Percentiles rank a stretch among this genome's conserved stretches.
These are phyloP conservation scores for Archivesica marissinica DNA, from an alignment of 1,140 invertebrate species.

Conservation along the genomic window DNA sequence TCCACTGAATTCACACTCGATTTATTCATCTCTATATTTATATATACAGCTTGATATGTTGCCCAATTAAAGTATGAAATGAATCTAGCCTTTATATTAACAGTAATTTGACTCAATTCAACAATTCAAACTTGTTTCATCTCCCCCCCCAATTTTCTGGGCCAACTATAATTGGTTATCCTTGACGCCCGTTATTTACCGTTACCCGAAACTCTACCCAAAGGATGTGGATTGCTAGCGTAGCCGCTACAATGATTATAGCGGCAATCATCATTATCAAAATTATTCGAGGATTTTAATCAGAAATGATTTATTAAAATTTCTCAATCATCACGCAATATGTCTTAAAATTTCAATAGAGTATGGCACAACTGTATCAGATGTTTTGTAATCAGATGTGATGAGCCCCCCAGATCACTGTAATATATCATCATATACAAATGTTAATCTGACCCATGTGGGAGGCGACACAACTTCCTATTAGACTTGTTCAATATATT, in stretches of 20 bases:
- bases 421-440: conserved; percentile 9
- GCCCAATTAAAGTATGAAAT: conserved; percentile 39
- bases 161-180: conserved; percentile 28
- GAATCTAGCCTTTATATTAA: conserved; percentile 37
- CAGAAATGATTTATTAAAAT: conserved; percentile 43
- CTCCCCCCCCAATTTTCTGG: background rate
- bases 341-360: conserved; percentile 1
- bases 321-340: conserved; percentile 28
- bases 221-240: conserved; percentile 20
- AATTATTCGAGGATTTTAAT: conserved; percentile 50
- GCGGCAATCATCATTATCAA: conserved; percentile 27
- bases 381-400: background rate
- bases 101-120: conserved; percentile 54
- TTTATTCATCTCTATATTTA: conserved; percentile 30
- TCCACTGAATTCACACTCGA: conserved; percentile 34
- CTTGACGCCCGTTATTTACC: conserved; percentile 47
- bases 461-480: background rate
- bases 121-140: conserved; percentile 51
- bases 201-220: conserved; percentile 49
- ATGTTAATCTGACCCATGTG: background rate
- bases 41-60: background rate
- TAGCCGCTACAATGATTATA: background rate
- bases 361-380: background rate
- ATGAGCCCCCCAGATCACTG: background rate
- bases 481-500: too few species aligned